Evolutionary conservation across 2,888 invertebrate genomes (phyloP).

Genomic region (Caenorhabditis sp.): DNA sequence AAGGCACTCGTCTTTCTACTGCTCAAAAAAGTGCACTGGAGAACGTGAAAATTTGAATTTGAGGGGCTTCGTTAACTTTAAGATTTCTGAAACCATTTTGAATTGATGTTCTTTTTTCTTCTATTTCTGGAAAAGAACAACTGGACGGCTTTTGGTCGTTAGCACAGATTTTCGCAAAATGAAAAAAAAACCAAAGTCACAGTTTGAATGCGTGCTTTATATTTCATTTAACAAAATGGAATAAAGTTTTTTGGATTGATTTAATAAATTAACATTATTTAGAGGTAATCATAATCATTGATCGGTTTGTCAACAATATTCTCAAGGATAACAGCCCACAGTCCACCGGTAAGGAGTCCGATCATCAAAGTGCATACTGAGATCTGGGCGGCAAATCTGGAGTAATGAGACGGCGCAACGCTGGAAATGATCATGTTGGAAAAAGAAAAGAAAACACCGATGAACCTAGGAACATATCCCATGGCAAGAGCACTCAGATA

Average conservation of each 20-base stretch:
- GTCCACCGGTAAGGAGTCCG: conserved; percentile 63
- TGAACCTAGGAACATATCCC: conserved; percentile 95
- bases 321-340: conserved; percentile 48
- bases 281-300: not conserved
- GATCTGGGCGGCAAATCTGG: conserved; percentile 70
- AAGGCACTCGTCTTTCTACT: not conserved
- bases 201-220: too few relatives aligned
- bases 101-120: too few relatives aligned
- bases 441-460: too few relatives aligned
- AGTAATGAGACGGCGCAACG: conserved; percentile 61
- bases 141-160: too few relatives aligned
- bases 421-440: conserved; percentile 48
- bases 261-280: not conserved
- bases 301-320: conserved; percentile 36
- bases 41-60: too few relatives aligned
- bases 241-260: not conserved
- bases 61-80: too few relatives aligned
- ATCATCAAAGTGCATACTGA: conserved; percentile 72
- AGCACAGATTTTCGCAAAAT: too few relatives aligned
- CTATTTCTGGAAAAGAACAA: too few relatives aligned
- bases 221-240: not conserved
- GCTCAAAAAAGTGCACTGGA: not conserved
- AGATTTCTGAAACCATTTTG: too few relatives aligned
- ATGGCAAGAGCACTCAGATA: conserved; percentile 94
- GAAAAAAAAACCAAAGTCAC: too few relatives aligned